Percentiles rank a stretch among this genome's conserved stretches.
These are phyloP conservation scores for Pseudomyrmex sp. DNA, from an alignment of 1,140 invertebrate species.

Conservation along the genomic window DNA sequence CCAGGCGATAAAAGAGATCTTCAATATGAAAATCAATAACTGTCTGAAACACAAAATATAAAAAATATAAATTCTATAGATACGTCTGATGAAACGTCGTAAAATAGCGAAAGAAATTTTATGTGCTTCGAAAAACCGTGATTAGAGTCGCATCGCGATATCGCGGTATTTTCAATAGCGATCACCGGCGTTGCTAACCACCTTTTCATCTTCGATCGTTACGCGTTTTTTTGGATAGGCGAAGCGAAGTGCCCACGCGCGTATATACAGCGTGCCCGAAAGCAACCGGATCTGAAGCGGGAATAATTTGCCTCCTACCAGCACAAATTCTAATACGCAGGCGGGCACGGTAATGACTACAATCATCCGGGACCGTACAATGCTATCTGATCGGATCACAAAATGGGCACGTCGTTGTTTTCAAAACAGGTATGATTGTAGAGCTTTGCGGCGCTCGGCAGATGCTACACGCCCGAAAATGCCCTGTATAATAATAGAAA, in stretches of 20 bases:
- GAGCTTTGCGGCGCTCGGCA: conserved; percentile 72
- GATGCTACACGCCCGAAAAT: conserved; percentile 73
- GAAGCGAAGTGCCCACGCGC: conserved; percentile 50
- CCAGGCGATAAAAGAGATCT: no score
- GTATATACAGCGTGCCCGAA: conserved; percentile 68
- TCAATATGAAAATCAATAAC: no score
- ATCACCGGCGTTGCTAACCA: conserved; percentile 17
- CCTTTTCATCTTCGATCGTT: conserved; percentile 51
- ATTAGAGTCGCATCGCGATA: background rate
- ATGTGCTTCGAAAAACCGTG: background rate
- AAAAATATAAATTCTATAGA: no score
- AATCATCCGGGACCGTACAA: conserved; percentile 82
- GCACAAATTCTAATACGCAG: conserved; percentile 81
- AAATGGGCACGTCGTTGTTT: conserved; percentile 79
- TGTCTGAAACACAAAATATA: no score
- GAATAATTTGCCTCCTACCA: conserved; percentile 76
- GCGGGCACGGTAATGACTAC: conserved; percentile 79
- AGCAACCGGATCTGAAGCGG: conserved; percentile 70
- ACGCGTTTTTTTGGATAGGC: conserved; percentile 15
- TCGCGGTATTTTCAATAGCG: conserved; percentile 13
- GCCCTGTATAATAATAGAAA: conserved; percentile 58
- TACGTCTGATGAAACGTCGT: background rate
- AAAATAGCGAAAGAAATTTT: background rate
- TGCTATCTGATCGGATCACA: conserved; percentile 80
- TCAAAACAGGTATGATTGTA: conserved; percentile 79